Percentiles rank a stretch among this genome's conserved stretches.
Evolutionary conservation across 2,113 vertebrate species (phyloP).

Genomic region (Alexandromys fortis): DNA sequence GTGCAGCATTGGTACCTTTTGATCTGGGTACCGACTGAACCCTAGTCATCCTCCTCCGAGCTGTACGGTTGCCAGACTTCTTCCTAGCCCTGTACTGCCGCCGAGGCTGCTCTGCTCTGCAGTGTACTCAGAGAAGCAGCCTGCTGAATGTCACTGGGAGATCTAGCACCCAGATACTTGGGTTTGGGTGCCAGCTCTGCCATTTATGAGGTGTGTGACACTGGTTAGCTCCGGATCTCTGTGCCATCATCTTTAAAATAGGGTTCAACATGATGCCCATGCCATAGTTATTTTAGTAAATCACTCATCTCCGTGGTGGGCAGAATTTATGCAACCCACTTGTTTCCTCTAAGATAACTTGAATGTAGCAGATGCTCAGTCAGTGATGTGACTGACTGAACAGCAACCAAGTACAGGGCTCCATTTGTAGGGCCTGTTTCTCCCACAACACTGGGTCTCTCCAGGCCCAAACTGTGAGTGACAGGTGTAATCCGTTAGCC

Average conservation of each 20-base stretch:
- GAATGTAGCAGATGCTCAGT: neutral
- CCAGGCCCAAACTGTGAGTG: neutral
- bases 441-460: neutral
- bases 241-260: constrained; percentile 32
- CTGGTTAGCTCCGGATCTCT: neutral
- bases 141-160: too few relatives aligned
- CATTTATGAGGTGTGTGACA: neutral
- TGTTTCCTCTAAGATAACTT: neutral
- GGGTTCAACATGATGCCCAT: neutral
- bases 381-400: neutral
- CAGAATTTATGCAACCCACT: neutral
- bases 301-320: neutral
- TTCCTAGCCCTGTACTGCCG: neutral
- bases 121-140: neutral
- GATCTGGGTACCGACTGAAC: neutral
- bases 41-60: neutral
- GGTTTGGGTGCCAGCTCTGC: neutral
- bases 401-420: neutral
- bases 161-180: neutral
- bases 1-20: neutral
- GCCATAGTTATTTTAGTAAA: neutral
- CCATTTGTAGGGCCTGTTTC: neutral
- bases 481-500: neutral
- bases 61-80: neutral
- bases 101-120: neutral